Evolutionary conservation across 1,140 invertebrate genomes (phyloP).

Genomic region (Aporrectodea caliginosa): DNA sequence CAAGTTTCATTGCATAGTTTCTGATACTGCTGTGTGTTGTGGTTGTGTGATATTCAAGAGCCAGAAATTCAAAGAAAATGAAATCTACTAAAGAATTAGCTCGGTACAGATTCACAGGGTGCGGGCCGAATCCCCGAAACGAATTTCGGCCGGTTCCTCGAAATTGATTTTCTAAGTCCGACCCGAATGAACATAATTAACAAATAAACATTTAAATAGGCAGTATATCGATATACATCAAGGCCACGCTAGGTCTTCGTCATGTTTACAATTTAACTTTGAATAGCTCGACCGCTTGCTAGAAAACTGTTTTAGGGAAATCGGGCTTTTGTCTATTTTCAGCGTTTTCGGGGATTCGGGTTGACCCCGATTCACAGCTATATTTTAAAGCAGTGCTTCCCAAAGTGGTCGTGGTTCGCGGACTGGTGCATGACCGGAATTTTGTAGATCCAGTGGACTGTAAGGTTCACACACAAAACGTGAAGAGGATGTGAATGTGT

Average conservation of each 20-base stretch:
- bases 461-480: too few species aligned
- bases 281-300: too few species aligned
- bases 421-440: background rate
- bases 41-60: too few species aligned
- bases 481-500: too few species aligned
- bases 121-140: background rate
- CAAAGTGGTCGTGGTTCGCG: background rate
- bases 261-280: too few species aligned
- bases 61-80: conserved; percentile 34
- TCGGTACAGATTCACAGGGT: conserved; percentile 32
- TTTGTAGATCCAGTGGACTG: background rate
- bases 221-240: too few species aligned
- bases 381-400: background rate
- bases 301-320: too few species aligned
- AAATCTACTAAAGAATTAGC: conserved; percentile 45
- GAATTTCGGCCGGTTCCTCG: background rate
- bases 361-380: background rate
- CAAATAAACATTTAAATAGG: too few species aligned
- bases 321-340: too few species aligned
- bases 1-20: background rate
- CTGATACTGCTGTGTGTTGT: background rate
- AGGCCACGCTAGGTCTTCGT: too few species aligned
- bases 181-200: background rate
- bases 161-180: conserved; percentile 2
- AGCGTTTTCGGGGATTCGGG: background rate